A percentile compares a stretch with the other conserved stretches of the same genome.
Conservation (phyloP, 1,140 invertebrate genomes). For the Anthonomus grandis region DNA sequence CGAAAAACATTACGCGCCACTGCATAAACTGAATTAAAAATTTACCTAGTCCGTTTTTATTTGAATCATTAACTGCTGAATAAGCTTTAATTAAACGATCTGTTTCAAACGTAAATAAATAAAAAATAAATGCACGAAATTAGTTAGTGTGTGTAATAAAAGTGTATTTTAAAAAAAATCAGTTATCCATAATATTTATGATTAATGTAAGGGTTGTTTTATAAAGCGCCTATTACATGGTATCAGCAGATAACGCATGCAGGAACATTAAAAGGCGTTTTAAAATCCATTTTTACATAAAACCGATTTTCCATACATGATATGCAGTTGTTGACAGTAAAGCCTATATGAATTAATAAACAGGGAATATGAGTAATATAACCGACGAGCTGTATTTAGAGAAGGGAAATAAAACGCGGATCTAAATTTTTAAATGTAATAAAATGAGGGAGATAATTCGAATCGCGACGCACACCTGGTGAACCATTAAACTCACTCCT, state of each 20-base stretch:
- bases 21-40: slow-evolving; percentile 11
- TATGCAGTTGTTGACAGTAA: slow-evolving; percentile 21
- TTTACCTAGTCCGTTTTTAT: slow-evolving; percentile 4
- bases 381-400: slow-evolving; percentile 21
- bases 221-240: slow-evolving; percentile 16
- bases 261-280: slow-evolving; percentile 21
- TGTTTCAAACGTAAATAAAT: no score
- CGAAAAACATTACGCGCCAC: slow-evolving; percentile 2
- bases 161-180: no score
- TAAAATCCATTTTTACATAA: slow-evolving; percentile 26
- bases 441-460: slow-evolving; percentile 23
- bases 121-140: no score
- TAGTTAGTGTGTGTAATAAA: no score
- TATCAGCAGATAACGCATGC: slow-evolving; percentile 15
- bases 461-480: slow-evolving; percentile 20
- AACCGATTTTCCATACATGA: slow-evolving; percentile 15
- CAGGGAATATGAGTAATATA: slow-evolving; percentile 23
- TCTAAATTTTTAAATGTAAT: slow-evolving; percentile 25
- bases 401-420: slow-evolving; percentile 24
- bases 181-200: no score
- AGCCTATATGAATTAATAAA: slow-evolving; percentile 25
- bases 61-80: no score
- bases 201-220: slow-evolving; percentile 4
- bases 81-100: no score
- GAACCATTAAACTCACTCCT: slow-evolving; percentile 19